Evolutionary conservation across 2,797 vertebrate species (phyloP), one percentile per base, ranked within the genome.

Genomic region (Ibycter americanus): DNA sequence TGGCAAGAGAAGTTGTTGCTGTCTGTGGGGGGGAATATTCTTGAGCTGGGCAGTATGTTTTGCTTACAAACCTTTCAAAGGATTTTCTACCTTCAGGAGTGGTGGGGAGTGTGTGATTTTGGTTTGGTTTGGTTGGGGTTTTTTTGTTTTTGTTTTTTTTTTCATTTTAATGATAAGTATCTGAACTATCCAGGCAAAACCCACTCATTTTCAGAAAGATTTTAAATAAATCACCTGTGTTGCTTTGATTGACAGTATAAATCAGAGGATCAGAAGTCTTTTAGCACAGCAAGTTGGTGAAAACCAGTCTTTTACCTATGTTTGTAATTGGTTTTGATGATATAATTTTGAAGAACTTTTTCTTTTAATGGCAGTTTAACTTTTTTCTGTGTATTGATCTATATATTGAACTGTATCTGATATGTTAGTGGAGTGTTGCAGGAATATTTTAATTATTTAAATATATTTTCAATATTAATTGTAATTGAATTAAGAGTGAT

Each of bases 71-170:
- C 31, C 16, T 19, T 52, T 74, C 13, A 1, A 54, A 40, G n/a
- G n/a, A 23, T 59, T 61, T 58, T 52, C 23, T 73, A 5, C 18
- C 18, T 58, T 21, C 42, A 44, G 42, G 17, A 17, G 42, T 4
- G 9, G 4, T 16, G 13, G 3, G 12, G 9, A 1, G 36, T 4
- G 20, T 34, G 5, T 29, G 8, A 8, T 15, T 46, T 27, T 31
- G 26, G 8, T 32, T 44, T 15, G 11, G 9, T 23, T 58, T 74
- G 2, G 1, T 13, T 55, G 8, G 18, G 18, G 7, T 11, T 7
- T 44, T 44, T 12, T 40, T 40, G 11, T 12, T 40, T 40, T 40
- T 40, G 38, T 46, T 46, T 46, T 38, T 18, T n/a, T 76, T 55
- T 18, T 29, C 3, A 31, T 42, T 89, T n/a, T 42, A 15, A 19